These are phyloP conservation scores for Catonia carolina DNA, from an alignment of 2,888 invertebrate genomes.

Conservation along the genomic window DNA sequence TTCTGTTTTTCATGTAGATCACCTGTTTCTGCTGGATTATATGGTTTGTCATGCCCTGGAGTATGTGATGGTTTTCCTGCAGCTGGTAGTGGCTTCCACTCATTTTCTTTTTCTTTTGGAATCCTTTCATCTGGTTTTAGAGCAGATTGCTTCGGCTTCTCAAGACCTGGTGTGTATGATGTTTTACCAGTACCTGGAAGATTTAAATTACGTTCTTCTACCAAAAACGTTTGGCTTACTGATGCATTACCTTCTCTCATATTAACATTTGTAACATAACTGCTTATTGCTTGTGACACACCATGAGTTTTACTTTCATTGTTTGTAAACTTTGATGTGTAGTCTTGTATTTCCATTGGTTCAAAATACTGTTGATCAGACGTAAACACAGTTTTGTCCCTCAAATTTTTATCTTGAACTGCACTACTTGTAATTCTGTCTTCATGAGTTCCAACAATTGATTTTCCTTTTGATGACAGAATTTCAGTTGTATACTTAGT, in stretches of 20 bases:
- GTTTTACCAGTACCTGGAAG: no score
- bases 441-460: constrained; percentile 7
- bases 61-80: constrained; percentile 17
- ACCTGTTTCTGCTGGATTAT: neutral
- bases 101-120: neutral
- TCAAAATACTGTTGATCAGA: no score
- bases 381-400: neutral
- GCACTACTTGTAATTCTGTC: neutral
- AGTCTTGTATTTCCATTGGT: no score
- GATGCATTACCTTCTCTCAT: constrained; percentile 12
- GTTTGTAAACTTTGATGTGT: no score
- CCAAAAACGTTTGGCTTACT: constrained; percentile 8
- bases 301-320: no score
- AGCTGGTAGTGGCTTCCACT: constrained; percentile 16
- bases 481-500: no score
- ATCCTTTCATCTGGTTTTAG: neutral
- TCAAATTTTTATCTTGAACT: neutral
- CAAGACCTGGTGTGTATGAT: no score
- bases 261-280: no score
- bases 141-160: neutral
- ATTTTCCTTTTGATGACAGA: neutral
- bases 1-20: constrained; percentile 10
- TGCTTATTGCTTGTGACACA: neutral
- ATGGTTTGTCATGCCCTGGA: neutral
- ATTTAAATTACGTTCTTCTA: no score